phyloP scores from a whole-genome alignment of 1,140 invertebrate genomes.

The Stegodyphus mimosarum region DNA sequence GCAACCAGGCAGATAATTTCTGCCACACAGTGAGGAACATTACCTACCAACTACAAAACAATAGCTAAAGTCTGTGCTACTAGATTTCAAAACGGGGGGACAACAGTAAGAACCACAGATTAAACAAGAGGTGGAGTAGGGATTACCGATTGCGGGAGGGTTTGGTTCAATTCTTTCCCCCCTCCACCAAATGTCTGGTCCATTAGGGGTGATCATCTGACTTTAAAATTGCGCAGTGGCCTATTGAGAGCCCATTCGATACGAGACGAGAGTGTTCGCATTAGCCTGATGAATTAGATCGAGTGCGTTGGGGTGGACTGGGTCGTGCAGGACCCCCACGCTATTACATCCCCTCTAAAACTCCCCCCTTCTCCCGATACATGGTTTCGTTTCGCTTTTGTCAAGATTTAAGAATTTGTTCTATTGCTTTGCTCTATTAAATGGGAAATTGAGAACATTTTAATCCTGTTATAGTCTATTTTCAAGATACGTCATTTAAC shows the following conservation, averaged over 20 bases:
- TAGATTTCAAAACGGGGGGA: not conserved
- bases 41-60: not conserved
- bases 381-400: not conserved
- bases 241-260: slow-evolving; percentile 55
- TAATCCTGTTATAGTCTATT: no score
- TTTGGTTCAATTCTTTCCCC: not conserved
- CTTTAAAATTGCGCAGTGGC: slow-evolving; percentile 57
- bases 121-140: not conserved
- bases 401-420: not conserved
- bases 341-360: not conserved
- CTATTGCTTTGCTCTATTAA: no score
- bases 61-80: not conserved
- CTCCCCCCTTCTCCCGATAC: not conserved
- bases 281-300: slow-evolving; percentile 58
- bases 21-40: not conserved
- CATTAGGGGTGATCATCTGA: slow-evolving; percentile 55
- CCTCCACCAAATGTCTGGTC: slow-evolving; percentile 25
- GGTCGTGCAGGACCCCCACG: not conserved
- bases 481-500: no score
- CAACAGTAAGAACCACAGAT: not conserved
- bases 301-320: slow-evolving; percentile 16
- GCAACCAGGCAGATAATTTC: no score
- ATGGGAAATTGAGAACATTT: no score
- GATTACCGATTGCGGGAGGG: no score
- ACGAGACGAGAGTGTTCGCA: slow-evolving; percentile 19